Conservation (phyloP, 2,113 vertebrate species). For the Cichladusa arquata region DNA sequence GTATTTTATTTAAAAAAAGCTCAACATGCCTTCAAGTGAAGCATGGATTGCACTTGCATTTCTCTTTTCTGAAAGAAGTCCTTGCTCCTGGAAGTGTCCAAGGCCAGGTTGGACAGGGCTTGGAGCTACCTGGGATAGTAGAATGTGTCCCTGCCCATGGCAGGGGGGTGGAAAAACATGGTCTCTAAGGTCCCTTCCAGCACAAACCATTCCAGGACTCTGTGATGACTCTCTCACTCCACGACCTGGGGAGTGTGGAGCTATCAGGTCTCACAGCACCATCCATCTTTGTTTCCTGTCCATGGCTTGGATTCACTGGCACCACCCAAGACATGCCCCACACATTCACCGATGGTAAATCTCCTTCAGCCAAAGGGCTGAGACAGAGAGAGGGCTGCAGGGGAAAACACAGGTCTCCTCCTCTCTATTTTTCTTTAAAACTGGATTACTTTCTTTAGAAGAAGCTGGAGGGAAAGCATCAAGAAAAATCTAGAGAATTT, state of each 20-base stretch:
- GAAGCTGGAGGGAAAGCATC: not conserved
- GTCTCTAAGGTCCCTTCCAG: not conserved
- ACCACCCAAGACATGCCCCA: not conserved
- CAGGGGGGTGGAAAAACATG: no score
- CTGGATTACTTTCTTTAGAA: not conserved
- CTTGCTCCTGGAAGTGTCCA: not conserved
- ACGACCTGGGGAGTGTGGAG: not conserved
- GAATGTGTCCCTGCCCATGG: not conserved
- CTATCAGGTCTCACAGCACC: not conserved
- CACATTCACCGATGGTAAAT: not conserved
- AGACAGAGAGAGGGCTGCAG: not conserved
- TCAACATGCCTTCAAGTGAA: not conserved
- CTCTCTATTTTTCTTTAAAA: not conserved
- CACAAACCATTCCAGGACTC: not conserved
- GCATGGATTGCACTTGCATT: not conserved
- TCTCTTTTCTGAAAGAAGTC: not conserved
- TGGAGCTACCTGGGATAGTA: not conserved
- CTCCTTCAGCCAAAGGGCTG: not conserved
- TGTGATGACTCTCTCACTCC: not conserved
- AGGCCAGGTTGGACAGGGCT: not conserved
- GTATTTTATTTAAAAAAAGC: not conserved
- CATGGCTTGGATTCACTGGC: rapidly evolving
- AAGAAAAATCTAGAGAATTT: not conserved
- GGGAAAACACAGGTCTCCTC: not conserved
- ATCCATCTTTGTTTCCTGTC: rapidly evolving